These are phyloP conservation scores for Grus americana DNA, from an alignment of 2,113 vertebrate species.

Conservation along the genomic window DNA sequence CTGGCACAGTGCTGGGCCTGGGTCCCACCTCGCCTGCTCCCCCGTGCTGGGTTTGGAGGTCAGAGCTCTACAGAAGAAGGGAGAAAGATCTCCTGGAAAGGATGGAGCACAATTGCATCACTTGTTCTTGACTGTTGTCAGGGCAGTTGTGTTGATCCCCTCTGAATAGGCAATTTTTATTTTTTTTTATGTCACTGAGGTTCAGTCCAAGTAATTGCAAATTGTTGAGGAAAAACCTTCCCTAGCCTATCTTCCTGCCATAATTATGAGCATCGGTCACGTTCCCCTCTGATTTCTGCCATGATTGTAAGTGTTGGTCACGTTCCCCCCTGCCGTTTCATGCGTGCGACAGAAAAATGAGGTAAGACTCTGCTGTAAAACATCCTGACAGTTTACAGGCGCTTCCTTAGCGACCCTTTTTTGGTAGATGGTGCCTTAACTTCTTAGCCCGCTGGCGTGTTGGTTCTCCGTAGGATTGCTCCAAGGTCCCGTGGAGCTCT, in stretches of 20 bases:
- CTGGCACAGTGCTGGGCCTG: background rate
- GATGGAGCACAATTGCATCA: background rate
- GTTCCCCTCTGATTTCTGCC: background rate
- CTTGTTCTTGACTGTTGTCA: background rate
- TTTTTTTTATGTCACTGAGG: background rate
- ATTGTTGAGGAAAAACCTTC: background rate
- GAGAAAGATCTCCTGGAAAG: background rate
- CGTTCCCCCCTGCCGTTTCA: fast-evolving
- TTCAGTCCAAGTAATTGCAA: background rate
- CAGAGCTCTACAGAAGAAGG: background rate
- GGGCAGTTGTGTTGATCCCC: background rate
- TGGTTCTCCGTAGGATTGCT: fast-evolving
- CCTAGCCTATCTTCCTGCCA: background rate
- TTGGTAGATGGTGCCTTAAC: background rate
- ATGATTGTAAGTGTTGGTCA: fast-evolving
- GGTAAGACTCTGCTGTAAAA: background rate
- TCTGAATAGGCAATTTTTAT: background rate
- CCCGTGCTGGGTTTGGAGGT: background rate
- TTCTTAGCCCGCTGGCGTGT: background rate
- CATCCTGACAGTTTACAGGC: background rate
- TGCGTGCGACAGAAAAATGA: fast-evolving
- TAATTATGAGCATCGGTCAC: fast-evolving
- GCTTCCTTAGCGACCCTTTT: fast-evolving
- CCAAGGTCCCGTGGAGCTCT: background rate
- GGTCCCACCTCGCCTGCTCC: background rate